Base-by-base conservation (phyloP, 1,140 invertebrate genomes). In the Neodiprion fabricii region DNA sequence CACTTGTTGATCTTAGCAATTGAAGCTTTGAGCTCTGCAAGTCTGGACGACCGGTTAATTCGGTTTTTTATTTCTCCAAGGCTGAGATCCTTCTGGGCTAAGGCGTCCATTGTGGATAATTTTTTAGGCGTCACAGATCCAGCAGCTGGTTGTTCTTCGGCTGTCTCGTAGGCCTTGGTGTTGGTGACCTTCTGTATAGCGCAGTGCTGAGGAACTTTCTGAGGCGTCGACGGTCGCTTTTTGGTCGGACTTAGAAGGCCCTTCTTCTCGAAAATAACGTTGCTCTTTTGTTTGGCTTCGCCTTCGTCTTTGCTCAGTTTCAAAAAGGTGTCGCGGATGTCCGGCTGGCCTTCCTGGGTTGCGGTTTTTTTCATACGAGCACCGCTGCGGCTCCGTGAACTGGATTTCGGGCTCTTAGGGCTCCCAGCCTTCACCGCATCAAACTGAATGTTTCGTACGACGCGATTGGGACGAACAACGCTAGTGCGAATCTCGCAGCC, bases 21-120 rank as follows among this genome's bases (percentile, higher is more conserved):
- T 11, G 91, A 89, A 0, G 91, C 90, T 83, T 91, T 92, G 1
- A 95, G 79, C 81, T 95, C 93, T 67, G 89, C 89, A 72, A 95
- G 84, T 77, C 93, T 90, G 61, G 90, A 89, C 79, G 93, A 94
- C 23, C 90, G 88, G 61, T 87, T 87, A 23, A 95, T 85, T 80
- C 90, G 93, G 65, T 89, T 90, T 81, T 91, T 92, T 1, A 95
- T 91, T 74, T 94, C 92, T 61, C 90, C 90, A 9, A 94, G 87
- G 79, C 88, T 92, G 14, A 94, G 83, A 74, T 93, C 91, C 71
- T 79, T 77, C 47, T 91, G 90, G 1, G 85, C 83, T 48, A 90
- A 83, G 76, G 77, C 84, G 65, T 88, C 89, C 71, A 90, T 80
- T 14, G 82, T 81, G 49, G 87, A 85, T 3, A 74, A 72, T 80